These are phyloP conservation scores for Acheta domesticus DNA, from an alignment of 2,888 invertebrate genomes.

Conservation along the genomic window DNA sequence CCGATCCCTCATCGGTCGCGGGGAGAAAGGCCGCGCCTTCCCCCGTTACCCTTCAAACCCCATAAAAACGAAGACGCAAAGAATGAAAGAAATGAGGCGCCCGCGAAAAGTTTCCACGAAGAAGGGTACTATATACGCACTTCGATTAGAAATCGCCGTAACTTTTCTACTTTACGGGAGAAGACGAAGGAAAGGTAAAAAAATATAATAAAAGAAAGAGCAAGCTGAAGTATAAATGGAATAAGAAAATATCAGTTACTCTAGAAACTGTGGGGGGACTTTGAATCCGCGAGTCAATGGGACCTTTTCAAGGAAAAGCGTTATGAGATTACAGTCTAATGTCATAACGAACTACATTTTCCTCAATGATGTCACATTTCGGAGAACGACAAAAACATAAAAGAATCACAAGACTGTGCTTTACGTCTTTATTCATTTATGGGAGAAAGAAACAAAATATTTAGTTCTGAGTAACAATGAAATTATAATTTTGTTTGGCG, in stretches of 20 bases:
- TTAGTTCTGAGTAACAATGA: too few relatives aligned
- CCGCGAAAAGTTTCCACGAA: slow-evolving; percentile 19
- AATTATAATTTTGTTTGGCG: too few relatives aligned
- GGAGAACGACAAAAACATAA: too few relatives aligned
- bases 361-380: too few relatives aligned
- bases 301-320: too few relatives aligned
- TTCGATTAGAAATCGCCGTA: neutral
- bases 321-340: too few relatives aligned
- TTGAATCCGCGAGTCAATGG: too few relatives aligned
- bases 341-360: too few relatives aligned
- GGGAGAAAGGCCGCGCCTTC: neutral
- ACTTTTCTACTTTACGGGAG: slow-evolving; percentile 3
- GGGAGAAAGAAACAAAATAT: too few relatives aligned
- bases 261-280: neutral
- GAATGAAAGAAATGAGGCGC: slow-evolving; percentile 20
- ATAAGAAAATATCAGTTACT: neutral
- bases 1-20: neutral
- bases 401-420: too few relatives aligned
- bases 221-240: neutral
- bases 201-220: neutral
- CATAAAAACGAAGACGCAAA: slow-evolving; percentile 11
- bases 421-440: too few relatives aligned
- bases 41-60: neutral
- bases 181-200: neutral
- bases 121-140: neutral